Evolutionary conservation across 1,140 invertebrate genomes (phyloP).

Genomic region (Dendroctonus valens): DNA sequence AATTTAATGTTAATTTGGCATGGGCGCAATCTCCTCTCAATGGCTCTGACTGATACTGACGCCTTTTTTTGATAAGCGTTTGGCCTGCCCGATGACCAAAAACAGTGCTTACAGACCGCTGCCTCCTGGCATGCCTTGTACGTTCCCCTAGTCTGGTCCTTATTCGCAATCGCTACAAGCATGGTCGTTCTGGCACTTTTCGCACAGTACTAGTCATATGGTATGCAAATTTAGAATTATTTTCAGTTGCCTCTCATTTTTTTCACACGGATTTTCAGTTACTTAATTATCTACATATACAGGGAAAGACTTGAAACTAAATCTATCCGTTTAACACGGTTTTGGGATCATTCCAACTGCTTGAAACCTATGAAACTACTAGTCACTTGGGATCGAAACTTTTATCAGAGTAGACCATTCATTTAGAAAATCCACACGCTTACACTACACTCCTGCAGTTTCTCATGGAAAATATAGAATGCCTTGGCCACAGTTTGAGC

Average conservation of each 20-base stretch:
- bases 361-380: too few species aligned
- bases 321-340: too few species aligned
- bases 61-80: conserved; percentile 21
- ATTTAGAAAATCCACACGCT: too few species aligned
- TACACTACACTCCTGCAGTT: too few species aligned
- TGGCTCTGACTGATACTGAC: conserved; percentile 1
- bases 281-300: too few species aligned
- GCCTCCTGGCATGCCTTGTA: conserved; percentile 48
- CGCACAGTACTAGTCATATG: conserved; percentile 46
- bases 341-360: too few species aligned
- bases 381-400: not conserved
- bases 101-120: conserved; percentile 43
- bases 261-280: not conserved
- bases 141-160: conserved; percentile 47
- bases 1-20: conserved; percentile 44
- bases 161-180: conserved; percentile 50
- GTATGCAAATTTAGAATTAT: conserved; percentile 45
- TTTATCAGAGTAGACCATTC: not conserved
- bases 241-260: conserved; percentile 17
- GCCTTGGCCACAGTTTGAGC: too few species aligned
- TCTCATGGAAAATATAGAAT: too few species aligned
- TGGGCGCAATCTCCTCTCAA: not conserved
- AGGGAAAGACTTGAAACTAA: too few species aligned
- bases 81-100: conserved; percentile 43
- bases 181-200: conserved; percentile 52